These are phyloP conservation scores for Caenorhabditis uteleia DNA, from an alignment of 2,888 invertebrate genomes.

Conservation along the genomic window DNA sequence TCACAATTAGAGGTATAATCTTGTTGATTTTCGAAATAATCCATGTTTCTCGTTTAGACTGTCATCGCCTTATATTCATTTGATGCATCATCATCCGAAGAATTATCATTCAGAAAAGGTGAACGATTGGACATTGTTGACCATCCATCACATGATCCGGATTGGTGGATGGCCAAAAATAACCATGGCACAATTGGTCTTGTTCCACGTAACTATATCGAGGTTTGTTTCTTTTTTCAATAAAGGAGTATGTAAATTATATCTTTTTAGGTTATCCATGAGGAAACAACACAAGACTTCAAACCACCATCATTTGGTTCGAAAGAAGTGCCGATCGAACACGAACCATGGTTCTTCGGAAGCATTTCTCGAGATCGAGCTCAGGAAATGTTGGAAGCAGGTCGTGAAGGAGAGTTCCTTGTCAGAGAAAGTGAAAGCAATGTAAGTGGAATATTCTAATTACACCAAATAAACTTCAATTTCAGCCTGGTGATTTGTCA, in stretches of 20 bases:
- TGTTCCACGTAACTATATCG: slow-evolving; percentile 80
- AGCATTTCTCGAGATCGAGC: slow-evolving; percentile 93
- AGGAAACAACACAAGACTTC: slow-evolving; percentile 11
- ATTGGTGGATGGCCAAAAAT: slow-evolving; percentile 97
- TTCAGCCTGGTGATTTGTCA: slow-evolving; percentile 94
- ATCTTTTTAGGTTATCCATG: slow-evolving; percentile 26
- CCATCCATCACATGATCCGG: slow-evolving; percentile 94
- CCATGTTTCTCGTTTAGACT: slow-evolving; percentile 30
- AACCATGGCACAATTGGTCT: slow-evolving; percentile 89
- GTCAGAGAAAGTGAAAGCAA: slow-evolving; percentile 98
- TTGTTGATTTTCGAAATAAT: neutral
- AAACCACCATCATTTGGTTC: slow-evolving; percentile 10
- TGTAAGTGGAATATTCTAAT: slow-evolving; percentile 75
- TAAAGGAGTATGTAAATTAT: neutral
- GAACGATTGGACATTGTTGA: slow-evolving; percentile 94
- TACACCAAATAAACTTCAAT: slow-evolving; percentile 7
- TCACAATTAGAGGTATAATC: slow-evolving; percentile 3
- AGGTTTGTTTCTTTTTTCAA: slow-evolving; percentile 56
- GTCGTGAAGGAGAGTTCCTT: slow-evolving; percentile 96
- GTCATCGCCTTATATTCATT: slow-evolving; percentile 67
- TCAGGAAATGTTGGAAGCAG: slow-evolving; percentile 91
- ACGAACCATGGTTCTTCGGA: slow-evolving; percentile 91
- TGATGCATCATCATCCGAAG: slow-evolving; percentile 78
- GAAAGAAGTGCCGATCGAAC: slow-evolving; percentile 14
- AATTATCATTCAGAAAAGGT: slow-evolving; percentile 52